A percentile compares a stretch with the other conserved stretches of the same genome.
phyloP scores from a whole-genome alignment of 2,113 vertebrate species.

The Nanger granti region DNA sequence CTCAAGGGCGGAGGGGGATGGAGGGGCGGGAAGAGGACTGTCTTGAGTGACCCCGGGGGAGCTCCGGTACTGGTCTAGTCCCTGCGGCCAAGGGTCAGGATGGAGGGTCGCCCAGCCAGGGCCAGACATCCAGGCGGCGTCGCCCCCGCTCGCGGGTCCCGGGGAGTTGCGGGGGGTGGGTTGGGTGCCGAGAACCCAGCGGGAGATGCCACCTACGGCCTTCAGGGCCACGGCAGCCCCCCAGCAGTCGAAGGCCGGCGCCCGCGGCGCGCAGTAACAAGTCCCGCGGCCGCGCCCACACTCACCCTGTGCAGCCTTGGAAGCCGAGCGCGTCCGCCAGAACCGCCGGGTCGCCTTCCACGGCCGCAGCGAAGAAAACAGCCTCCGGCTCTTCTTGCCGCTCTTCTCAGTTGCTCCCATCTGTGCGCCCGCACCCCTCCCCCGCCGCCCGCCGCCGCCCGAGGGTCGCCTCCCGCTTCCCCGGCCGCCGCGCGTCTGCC shows the following conservation, averaged over 20 bases:
- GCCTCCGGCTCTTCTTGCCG: slow-evolving; percentile 48
- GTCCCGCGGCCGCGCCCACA: slow-evolving; percentile 33
- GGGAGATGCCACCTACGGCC: neutral
- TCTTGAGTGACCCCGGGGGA: neutral
- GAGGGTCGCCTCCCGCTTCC: neutral
- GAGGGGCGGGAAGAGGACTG: neutral
- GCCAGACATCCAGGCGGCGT: neutral
- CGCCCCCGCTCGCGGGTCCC: neutral
- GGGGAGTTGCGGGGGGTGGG: neutral
- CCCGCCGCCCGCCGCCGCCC: neutral
- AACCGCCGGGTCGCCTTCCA: slow-evolving; percentile 48
- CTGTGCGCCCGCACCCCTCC: slow-evolving; percentile 45
- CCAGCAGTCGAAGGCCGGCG: neutral
- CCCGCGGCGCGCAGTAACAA: neutral
- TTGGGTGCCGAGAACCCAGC: neutral
- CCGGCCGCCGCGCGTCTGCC: slow-evolving; percentile 12
- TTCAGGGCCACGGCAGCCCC: neutral
- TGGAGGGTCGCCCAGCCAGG: neutral
- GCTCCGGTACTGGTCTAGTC: neutral
- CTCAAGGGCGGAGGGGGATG: too few relatives aligned
- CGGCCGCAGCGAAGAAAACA: slow-evolving; percentile 42
- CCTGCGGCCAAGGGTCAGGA: neutral
- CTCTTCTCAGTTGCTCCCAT: slow-evolving; percentile 55
- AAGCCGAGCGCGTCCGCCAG: slow-evolving; percentile 41
- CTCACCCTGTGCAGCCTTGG: slow-evolving; percentile 45